phyloP scores from a whole-genome alignment of 2,888 invertebrate species.

The Drosophila trichaetosa region DNA sequence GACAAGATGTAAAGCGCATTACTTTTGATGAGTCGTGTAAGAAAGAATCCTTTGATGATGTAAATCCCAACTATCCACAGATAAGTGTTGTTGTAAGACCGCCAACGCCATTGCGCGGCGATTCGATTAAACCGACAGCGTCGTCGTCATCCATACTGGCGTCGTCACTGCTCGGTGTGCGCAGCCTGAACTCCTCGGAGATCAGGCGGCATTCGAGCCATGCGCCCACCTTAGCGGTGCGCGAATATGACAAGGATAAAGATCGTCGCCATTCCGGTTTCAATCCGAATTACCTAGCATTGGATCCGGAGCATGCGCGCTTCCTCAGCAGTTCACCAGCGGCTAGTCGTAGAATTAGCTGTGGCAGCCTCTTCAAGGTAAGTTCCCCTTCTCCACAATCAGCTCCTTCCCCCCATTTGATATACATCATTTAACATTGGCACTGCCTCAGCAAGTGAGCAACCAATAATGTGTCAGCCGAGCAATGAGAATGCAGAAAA shows the following conservation, averaged over 20 bases:
- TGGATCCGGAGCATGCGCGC: constrained; percentile 88
- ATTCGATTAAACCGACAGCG: constrained; percentile 86
- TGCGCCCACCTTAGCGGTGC: constrained; percentile 85
- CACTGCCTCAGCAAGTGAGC: constrained; percentile 62
- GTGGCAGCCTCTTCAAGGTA: constrained; percentile 94
- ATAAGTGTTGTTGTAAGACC: constrained; percentile 91
- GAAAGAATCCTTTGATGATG: constrained; percentile 85
- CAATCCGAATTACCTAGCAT: constrained; percentile 87
- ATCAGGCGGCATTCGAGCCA: constrained; percentile 85
- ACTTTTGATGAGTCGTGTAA: constrained; percentile 86
- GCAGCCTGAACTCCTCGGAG: constrained; percentile 82
- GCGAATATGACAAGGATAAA: constrained; percentile 85
- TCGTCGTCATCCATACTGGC: constrained; percentile 82
- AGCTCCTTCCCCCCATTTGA: constrained; percentile 22
- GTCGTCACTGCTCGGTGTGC: constrained; percentile 73
- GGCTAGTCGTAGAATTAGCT: constrained; percentile 95
- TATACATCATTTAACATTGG: constrained; percentile 52
- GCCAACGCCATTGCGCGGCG: constrained; percentile 90
- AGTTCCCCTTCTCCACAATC: constrained; percentile 67
- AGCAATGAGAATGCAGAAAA: constrained; percentile 65
- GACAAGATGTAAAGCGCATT: constrained; percentile 85
- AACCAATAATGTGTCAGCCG: constrained; percentile 57
- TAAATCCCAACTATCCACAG: constrained; percentile 86
- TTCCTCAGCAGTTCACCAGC: constrained; percentile 92
- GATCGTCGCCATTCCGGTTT: constrained; percentile 85